A percentile compares a stretch with the other conserved stretches of the same genome.
Conservation (phyloP, 2,888 invertebrate genomes). For the Nysson spinosus region DNA sequence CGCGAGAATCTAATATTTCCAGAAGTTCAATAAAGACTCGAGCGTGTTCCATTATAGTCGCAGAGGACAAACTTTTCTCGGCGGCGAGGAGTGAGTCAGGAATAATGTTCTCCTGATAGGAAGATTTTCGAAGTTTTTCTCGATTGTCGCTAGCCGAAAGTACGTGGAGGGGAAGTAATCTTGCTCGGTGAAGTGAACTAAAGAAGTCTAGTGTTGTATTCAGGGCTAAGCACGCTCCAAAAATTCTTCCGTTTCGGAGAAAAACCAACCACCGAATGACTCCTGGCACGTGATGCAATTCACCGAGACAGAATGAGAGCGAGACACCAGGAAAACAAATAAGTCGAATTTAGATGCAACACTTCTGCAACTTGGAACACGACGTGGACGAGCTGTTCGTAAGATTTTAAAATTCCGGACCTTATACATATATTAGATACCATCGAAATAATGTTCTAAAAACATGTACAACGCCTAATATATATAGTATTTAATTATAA, state of each 20-base stretch:
- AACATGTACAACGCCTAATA: too few relatives aligned
- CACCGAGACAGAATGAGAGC: slow-evolving; percentile 20
- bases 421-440: too few relatives aligned
- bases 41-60: background rate
- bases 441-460: too few relatives aligned
- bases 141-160: slow-evolving; percentile 27
- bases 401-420: too few relatives aligned
- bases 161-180: slow-evolving; percentile 37
- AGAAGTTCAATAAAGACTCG: too few relatives aligned
- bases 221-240: slow-evolving; percentile 18
- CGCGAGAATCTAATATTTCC: too few relatives aligned
- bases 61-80: background rate
- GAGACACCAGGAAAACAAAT: slow-evolving; percentile 11
- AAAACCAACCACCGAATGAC: slow-evolving; percentile 36
- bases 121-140: slow-evolving; percentile 39
- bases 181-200: slow-evolving; percentile 32
- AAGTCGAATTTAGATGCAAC: background rate
- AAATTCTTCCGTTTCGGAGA: slow-evolving; percentile 20
- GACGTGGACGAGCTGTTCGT: background rate
- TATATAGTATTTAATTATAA: too few relatives aligned
- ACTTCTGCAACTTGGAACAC: background rate
- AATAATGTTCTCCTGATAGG: slow-evolving; percentile 12
- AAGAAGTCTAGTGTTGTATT: slow-evolving; percentile 34
- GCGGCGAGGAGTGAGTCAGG: slow-evolving; percentile 1
- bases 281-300: slow-evolving; percentile 29